A percentile compares a stretch with the other conserved stretches of the same genome.
These are phyloP conservation scores for Himalopsyche japonica DNA, from an alignment of 2,888 invertebrate genomes.

Conservation along the genomic window DNA sequence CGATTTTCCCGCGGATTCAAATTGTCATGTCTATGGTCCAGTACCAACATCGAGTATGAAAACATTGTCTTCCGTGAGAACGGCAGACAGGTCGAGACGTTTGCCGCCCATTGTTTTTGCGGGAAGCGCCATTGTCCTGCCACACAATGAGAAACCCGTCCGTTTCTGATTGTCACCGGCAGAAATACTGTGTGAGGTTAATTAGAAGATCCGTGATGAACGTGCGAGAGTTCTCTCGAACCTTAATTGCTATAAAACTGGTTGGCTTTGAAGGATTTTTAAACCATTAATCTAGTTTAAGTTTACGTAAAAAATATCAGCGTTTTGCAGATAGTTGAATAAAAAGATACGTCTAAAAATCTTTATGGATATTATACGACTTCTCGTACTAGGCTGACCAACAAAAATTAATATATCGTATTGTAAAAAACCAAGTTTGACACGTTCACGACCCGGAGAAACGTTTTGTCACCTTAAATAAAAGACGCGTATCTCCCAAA, in stretches of 20 bases:
- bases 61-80: neutral
- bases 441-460: no score
- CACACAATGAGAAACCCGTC: neutral
- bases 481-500: no score
- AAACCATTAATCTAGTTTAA: no score
- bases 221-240: neutral
- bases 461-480: no score
- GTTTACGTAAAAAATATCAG: no score
- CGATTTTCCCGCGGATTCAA: neutral
- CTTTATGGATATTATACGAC: no score
- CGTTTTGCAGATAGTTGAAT: no score
- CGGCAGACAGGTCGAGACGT: neutral
- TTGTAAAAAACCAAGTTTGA: no score
- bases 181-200: neutral
- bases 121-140: neutral
- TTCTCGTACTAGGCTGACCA: no score
- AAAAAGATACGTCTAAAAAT: no score
- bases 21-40: neutral
- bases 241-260: neutral
- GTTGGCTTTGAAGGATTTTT: no score
- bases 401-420: no score
- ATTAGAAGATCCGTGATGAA: neutral
- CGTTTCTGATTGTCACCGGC: neutral
- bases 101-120: neutral
- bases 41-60: neutral